Conservation (phyloP, 2,797 vertebrate species). For the Orientallactaga sibirica region DNA sequence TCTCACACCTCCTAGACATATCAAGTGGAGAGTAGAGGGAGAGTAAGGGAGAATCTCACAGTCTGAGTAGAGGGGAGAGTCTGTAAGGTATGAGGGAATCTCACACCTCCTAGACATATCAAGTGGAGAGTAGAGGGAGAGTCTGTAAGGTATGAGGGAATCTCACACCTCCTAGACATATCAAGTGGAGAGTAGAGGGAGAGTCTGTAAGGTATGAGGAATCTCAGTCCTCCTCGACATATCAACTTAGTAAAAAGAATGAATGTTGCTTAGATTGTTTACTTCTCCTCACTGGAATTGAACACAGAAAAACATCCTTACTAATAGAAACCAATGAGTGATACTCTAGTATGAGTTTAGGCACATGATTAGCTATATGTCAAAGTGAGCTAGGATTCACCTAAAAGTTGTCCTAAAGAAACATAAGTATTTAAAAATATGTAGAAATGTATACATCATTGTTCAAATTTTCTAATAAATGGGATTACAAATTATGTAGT, state of each 20-base stretch:
- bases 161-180: no score
- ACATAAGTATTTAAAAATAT: background rate
- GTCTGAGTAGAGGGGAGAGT: no score
- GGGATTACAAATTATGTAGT: background rate
- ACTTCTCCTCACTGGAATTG: background rate
- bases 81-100: no score
- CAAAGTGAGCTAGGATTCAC: constrained; percentile 14
- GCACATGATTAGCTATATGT: background rate
- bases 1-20: no score
- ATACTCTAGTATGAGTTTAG: background rate
- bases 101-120: no score
- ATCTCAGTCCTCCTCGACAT: background rate
- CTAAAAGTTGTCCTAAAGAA: background rate
- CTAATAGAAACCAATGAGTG: background rate
- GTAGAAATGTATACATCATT: background rate
- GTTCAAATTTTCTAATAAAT: constrained; percentile 5
- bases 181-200: background rate
- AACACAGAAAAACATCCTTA: background rate
- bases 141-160: no score
- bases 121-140: no score
- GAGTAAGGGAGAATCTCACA: no score
- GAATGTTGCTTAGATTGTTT: background rate
- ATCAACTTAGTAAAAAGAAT: background rate
- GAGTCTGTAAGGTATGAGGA: rapidly evolving
- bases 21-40: no score